phyloP scores from a whole-genome alignment of 2,113 vertebrate species.

The Oreochromis niloticus region DNA sequence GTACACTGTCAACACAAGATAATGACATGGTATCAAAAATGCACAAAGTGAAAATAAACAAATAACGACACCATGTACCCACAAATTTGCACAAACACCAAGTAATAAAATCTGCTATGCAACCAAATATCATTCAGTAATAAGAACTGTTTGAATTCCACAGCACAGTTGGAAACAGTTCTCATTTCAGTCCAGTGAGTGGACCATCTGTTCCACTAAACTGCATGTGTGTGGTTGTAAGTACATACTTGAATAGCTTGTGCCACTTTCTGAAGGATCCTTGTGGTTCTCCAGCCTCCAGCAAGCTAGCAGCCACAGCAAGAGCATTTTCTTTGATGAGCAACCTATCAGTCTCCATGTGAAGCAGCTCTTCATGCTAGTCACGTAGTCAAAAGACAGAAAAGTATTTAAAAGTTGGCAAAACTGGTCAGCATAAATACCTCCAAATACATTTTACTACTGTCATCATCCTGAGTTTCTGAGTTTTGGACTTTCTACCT shows the following conservation, averaged over 20 bases:
- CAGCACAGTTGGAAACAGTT: background rate
- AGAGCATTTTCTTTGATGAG: constrained; percentile 50
- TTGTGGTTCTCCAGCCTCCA: background rate
- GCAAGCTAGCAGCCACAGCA: background rate
- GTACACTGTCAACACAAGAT: background rate
- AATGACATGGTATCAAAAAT: background rate
- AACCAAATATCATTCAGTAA: background rate
- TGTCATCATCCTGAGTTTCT: fast-evolving
- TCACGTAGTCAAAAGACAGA: background rate
- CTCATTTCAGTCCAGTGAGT: background rate
- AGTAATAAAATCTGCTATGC: background rate
- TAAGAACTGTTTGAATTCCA: background rate
- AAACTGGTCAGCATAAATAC: background rate
- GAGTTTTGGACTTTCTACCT: background rate
- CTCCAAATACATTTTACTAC: background rate
- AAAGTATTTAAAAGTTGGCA: background rate
- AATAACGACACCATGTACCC: background rate
- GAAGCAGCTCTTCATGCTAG: constrained; percentile 41
- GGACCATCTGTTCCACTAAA: background rate
- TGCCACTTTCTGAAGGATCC: constrained; percentile 16
- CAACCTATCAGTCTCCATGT: constrained; percentile 38
- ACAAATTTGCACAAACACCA: background rate
- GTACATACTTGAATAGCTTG: constrained; percentile 47
- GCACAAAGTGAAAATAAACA: background rate
- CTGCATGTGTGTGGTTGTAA: background rate